Base-by-base conservation (phyloP, 2,113 vertebrate genomes). In the Pristiophorus japonicus region DNA sequence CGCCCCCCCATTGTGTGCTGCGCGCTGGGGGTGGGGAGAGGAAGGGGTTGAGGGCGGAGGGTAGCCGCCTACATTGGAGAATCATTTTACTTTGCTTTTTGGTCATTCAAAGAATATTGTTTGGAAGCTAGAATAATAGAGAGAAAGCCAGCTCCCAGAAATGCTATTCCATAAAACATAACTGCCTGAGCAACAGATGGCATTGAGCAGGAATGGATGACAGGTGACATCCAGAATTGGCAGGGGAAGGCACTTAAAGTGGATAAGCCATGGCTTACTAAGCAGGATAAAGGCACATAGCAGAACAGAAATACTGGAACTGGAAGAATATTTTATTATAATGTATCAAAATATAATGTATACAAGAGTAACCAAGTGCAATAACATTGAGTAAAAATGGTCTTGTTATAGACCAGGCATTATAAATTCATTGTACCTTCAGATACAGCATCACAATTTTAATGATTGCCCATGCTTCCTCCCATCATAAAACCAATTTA, bases 151-250 rank as follows among this genome's bases (percentile, higher is more conserved):
- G 81, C 81, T 8, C 22, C 42, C 18, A 47, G 38, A 85, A 85
- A 47, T 47, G 38, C 18, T 65, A 65, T 85, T 85, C 42, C 81
- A 85, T 85, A 85, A 85, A 45, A 85, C 18, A 85, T 85, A 22
- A 85, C 42, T 20, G 16, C 42, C 81, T 24, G 22, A 6, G 81
- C 81, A 47, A 47, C 81, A 85, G 81, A 85, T 85, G 81, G 81
- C 81, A 47, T 22, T 42, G 1, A 42, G 22, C 38, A 47, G 7
- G 42, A 85, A 45, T 42, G 47, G 81, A 47, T 85, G 42, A 85
- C 81, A 47, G 81, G 81, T 85, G 42, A 85, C 81, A 45, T 85
- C 81, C 22, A 47, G 45, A 85, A 85, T 85, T 85, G 81, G 81
- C 81, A 85, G 22, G 81, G 42, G 45, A 42, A 22, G 42, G 81